These are phyloP conservation scores for Heliocidaris tuberculata DNA, from an alignment of 35 echinoderm and acorn worm genomes.

Conservation along the genomic window DNA sequence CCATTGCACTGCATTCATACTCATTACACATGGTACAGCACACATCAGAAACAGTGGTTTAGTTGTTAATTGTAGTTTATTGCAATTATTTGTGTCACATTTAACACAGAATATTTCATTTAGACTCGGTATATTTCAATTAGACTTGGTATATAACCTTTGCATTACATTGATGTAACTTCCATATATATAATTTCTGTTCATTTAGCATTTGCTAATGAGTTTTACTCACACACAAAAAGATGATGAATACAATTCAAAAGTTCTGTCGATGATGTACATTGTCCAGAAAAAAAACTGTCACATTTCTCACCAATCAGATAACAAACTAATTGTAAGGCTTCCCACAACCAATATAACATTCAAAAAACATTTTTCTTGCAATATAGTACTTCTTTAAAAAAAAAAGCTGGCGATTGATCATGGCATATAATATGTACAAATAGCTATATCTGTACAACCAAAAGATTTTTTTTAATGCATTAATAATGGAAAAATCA, in stretches of 20 bases:
- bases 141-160: not conserved
- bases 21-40: too few species aligned
- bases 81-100: not conserved
- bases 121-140: not conserved
- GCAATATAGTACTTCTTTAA: not conserved
- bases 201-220: not conserved
- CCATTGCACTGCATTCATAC: too few species aligned
- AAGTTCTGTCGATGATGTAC: not conserved
- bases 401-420: not conserved
- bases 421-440: too few species aligned
- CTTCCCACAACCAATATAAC: too few species aligned
- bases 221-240: not conserved
- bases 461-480: too few species aligned
- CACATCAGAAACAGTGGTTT: not conserved
- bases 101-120: not conserved
- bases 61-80: not conserved
- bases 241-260: not conserved
- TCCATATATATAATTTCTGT: too few species aligned
- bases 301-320: too few species aligned
- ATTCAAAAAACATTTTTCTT: too few species aligned
- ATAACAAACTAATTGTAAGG: too few species aligned
- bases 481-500: too few species aligned
- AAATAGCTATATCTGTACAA: too few species aligned
- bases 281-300: too few species aligned
- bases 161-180: not conserved